Evolutionary conservation across 92 coral and sea anemone genomes (phyloP), one percentile per base, ranked within the genome.

Genomic region (Bergia sp.): DNA sequence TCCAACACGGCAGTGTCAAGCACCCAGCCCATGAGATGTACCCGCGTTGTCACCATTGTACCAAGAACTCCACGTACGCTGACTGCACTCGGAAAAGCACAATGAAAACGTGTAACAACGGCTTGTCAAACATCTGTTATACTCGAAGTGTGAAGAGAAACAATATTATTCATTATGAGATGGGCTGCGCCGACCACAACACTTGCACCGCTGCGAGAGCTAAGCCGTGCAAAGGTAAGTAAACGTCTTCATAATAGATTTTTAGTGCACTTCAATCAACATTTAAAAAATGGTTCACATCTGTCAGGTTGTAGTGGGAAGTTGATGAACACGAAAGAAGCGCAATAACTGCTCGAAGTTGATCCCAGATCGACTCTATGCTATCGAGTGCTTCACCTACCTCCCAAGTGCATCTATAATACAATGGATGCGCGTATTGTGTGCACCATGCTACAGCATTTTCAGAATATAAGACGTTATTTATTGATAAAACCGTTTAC

Each of bases 21-120:
- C 99, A 97, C 85, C 99, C 99, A 2, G 90, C 94, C 2, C 96
- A 94, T 65, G 98, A 94, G 55, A 97, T 96, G 98, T 97, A 95
- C 78, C 99, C 99, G 29, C 85, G 77, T 78, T 97, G 99, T 41
- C 98, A 97, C 58, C 99, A 97, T 82, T 97, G 99, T 79, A 58
- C 86, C 40, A 91, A 84, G 86, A 97, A 97, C 50, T 97, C 99
- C 79, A 89, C 96, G 13, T 95, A 96, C 85, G 94, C 92, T 40
- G 97, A 94, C 16, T 97, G 99, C 49, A 82, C 91, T 5, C 91
- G 92, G 21, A 89, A 90, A 81, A 88, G 86, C 47, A 95, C 99
- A 1, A 84, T 95, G 67, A 88, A 88, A 72, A 94, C 85, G 82
- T 97, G 99, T 71, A 86, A 94, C 88, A 80, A 85, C 44, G 99